These are phyloP conservation scores for Pheosia gnoma DNA, from an alignment of 2,888 invertebrate genomes.

Conservation along the genomic window DNA sequence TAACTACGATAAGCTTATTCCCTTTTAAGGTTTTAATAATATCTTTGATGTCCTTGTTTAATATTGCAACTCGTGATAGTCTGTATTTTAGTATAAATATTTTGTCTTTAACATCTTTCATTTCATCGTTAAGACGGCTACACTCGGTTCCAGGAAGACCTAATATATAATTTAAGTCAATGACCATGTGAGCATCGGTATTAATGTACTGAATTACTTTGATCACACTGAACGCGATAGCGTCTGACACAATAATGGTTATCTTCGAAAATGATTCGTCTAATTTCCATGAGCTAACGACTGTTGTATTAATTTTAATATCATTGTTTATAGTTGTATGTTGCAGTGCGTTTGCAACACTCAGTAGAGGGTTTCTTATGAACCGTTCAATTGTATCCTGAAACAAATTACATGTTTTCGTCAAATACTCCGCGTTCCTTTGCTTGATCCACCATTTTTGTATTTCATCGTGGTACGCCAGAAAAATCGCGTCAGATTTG, in stretches of 20 bases:
- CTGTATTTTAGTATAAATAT: background rate
- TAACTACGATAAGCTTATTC: background rate
- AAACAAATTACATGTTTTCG: slow-evolving; percentile 10
- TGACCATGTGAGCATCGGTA: too few species aligned
- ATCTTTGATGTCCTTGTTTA: background rate
- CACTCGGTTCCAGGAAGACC: too few species aligned
- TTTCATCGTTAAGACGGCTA: background rate
- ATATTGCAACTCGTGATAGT: background rate
- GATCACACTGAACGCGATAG: too few species aligned
- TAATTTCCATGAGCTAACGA: too few species aligned
- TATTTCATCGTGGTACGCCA: slow-evolving; percentile 24
- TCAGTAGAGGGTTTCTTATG: background rate
- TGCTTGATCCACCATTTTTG: slow-evolving; percentile 25
- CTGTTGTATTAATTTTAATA: too few species aligned
- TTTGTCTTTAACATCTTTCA: background rate
- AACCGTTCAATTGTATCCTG: slow-evolving; percentile 13
- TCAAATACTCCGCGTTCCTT: slow-evolving; percentile 8
- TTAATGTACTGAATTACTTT: background rate
- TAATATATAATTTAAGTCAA: too few species aligned
- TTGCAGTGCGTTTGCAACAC: too few species aligned
- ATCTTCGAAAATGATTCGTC: too few species aligned
- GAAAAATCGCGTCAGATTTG: slow-evolving; percentile 19
- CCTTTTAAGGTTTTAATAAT: background rate
- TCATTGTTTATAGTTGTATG: too few species aligned
- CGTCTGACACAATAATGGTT: too few species aligned